Evolutionary conservation across 2,888 invertebrate genomes (phyloP), one percentile per base, ranked within the genome.

Genomic region (Stenodema calcarata): DNA sequence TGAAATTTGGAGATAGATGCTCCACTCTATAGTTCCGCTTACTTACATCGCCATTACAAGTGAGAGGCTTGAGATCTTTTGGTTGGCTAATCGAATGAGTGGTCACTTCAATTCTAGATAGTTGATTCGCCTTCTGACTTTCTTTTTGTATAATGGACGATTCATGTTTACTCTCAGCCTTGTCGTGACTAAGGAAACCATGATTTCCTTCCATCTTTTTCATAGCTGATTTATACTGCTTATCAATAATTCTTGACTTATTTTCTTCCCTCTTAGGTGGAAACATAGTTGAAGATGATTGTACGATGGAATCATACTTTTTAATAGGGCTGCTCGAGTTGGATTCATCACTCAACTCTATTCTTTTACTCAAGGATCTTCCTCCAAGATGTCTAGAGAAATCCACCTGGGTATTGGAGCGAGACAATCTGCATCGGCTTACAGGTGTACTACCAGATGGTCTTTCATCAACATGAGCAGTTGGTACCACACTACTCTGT

Each of bases 381-480:
- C 62, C 62, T 14, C 47, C 47, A 11, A 62, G 11, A 62, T 62
- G 44, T 23, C 78, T 78, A 28, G 86, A 76, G 79, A 88, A 87
- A 75, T 87, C 87, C 16, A 88, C 70, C 86, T 87, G 87, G 27
- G 87, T 87, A 69, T 87, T 87, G 16, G 87, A 86, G 47, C 88
- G 81, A 62, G 87, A 86, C 28, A 88, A 69, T 75, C 73, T 85
- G 82, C 81, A 81, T 70, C 79, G 86, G 44, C 23, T 70, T 14
- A 23, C 50, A 23, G 80, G 73, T 14, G 73, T 30, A 27, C 23
- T 14, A 28, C 18, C 28, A 12, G 42, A 27, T 11, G 14, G 35
- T 81, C 70, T 76, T 1, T 12, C 73, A 6, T 84, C 78, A 30
- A 30, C 14, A 7, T 41, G 12, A 44, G 16, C 42, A 70, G 11